Evolutionary conservation across 2,888 invertebrate genomes (phyloP).

Genomic region (Folsomia candida): DNA sequence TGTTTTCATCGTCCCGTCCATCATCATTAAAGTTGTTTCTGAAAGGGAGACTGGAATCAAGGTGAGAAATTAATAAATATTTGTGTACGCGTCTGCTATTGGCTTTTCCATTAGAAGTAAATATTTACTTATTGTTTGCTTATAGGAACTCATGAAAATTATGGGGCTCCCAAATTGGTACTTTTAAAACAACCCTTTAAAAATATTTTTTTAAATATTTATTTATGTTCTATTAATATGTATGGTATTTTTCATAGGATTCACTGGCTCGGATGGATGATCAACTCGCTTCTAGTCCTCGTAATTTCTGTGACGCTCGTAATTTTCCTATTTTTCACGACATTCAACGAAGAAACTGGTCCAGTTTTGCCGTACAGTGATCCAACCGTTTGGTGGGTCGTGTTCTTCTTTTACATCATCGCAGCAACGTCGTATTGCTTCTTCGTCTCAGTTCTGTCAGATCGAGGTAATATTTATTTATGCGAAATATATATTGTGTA

Average conservation of each 20-base stretch:
- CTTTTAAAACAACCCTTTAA: neutral
- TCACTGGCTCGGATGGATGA: slow-evolving; percentile 60
- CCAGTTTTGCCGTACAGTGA: slow-evolving; percentile 40
- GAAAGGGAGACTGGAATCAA: slow-evolving; percentile 64
- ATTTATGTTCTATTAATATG: too few relatives aligned
- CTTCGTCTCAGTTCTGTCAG: slow-evolving; percentile 55
- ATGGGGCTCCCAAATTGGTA: slow-evolving; percentile 59
- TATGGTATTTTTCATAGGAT: too few relatives aligned
- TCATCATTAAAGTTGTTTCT: slow-evolving; percentile 61
- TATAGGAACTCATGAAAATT: slow-evolving; percentile 62
- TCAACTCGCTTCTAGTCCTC: slow-evolving; percentile 55
- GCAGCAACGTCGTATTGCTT: slow-evolving; percentile 56
- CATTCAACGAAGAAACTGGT: slow-evolving; percentile 44
- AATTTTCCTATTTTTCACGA: slow-evolving; percentile 52
- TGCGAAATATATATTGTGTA: too few relatives aligned
- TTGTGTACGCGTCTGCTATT: too few relatives aligned
- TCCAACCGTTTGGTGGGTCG: slow-evolving; percentile 52
- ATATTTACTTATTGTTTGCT: too few relatives aligned
- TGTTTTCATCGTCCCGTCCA: slow-evolving; percentile 58
- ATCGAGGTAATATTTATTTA: slow-evolving; percentile 53
- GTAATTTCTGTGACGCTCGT: slow-evolving; percentile 54
- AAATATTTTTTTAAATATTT: neutral
- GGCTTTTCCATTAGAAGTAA: too few relatives aligned
- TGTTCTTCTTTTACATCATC: slow-evolving; percentile 54
- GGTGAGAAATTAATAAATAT: too few relatives aligned